A percentile compares a stretch with the other conserved stretches of the same genome.
These are phyloP conservation scores for Neoniphon sammara DNA, from an alignment of 2,797 vertebrate genomes.

Conservation along the genomic window DNA sequence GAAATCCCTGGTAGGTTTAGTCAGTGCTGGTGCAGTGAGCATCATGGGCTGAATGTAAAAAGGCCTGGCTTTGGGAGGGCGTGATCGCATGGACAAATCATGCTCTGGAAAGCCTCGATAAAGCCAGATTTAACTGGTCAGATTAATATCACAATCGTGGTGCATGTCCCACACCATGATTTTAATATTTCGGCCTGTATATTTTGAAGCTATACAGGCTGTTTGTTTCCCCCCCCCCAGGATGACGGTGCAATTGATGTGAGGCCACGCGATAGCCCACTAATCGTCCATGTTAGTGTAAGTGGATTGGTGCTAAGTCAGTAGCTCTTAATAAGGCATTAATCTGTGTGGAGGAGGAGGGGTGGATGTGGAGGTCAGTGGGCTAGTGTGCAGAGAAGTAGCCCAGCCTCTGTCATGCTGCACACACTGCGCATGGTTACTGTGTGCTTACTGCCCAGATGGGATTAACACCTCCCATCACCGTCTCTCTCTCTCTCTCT, in stretches of 20 bases:
- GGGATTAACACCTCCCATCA: conserved; percentile 61
- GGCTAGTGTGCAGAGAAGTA: conserved; percentile 13
- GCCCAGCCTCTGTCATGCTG: not conserved
- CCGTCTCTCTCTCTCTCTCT: not conserved
- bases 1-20: too few species aligned
- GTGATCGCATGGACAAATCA: too few species aligned
- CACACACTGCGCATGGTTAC: not conserved
- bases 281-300: conserved; percentile 60
- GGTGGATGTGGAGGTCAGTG: conserved; percentile 42
- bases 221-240: not conserved
- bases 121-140: too few species aligned
- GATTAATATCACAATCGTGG: too few species aligned
- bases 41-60: too few species aligned
- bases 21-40: too few species aligned
- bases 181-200: too few species aligned
- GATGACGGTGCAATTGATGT: not conserved
- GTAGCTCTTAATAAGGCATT: conserved; percentile 81
- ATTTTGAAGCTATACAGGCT: too few species aligned
- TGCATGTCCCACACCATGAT: too few species aligned
- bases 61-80: too few species aligned
- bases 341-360: conserved; percentile 66
- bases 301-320: conserved; percentile 83
- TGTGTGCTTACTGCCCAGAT: conserved; percentile 29
- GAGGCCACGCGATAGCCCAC: conserved; percentile 1
- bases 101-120: too few species aligned